A percentile compares a stretch with the other conserved stretches of the same genome.
Evolutionary conservation across 2,888 invertebrate genomes (phyloP).

Genomic region (Rhopalosiphum nymphaeae): DNA sequence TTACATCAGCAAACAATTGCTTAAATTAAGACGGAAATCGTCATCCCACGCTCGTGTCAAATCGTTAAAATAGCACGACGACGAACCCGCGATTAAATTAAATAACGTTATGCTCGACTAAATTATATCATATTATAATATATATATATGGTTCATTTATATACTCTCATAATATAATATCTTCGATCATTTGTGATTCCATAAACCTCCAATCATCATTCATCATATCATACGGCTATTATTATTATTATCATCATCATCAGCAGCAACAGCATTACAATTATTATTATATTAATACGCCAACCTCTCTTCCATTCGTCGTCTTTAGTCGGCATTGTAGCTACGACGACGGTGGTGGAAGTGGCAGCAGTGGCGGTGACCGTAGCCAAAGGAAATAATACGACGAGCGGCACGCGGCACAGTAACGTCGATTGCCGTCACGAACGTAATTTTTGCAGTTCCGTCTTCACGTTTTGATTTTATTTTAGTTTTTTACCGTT

Average conservation of each 20-base stretch:
- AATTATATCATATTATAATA: neutral
- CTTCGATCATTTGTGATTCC: neutral
- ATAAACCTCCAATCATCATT: neutral
- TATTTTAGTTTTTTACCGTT: neutral
- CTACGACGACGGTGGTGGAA: neutral
- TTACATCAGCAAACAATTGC: neutral
- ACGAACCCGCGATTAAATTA: conserved; percentile 17
- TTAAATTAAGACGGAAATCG: conserved; percentile 24
- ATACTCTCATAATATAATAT: neutral
- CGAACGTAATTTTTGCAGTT: conserved; percentile 15
- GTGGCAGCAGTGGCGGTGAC: neutral
- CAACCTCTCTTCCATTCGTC: neutral
- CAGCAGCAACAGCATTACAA: neutral
- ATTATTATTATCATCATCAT: neutral
- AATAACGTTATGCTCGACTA: neutral
- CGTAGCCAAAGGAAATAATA: conserved; percentile 1
- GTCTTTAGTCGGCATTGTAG: neutral
- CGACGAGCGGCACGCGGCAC: neutral
- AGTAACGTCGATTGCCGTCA: conserved; percentile 24
- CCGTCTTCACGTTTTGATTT: conserved; percentile 11
- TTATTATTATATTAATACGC: neutral
- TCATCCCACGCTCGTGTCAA: conserved; percentile 12
- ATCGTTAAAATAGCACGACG: conserved; percentile 25
- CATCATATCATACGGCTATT: neutral
- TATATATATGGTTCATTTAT: neutral